Base-by-base conservation (phyloP, 1,140 invertebrate species). In the Listronotus oregonensis region DNA sequence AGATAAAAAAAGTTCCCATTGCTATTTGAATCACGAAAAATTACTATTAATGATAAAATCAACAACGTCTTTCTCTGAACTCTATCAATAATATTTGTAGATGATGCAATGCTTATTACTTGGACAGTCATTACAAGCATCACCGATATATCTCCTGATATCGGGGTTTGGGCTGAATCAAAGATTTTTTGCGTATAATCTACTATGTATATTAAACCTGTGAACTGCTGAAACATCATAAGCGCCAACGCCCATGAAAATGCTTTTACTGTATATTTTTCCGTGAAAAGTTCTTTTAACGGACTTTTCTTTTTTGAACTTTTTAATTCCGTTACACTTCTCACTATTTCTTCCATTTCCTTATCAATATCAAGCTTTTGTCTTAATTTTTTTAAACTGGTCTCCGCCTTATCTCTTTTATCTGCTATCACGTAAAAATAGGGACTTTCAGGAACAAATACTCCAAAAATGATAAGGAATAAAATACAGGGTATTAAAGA, bases 161-260 rank as follows among this genome's bases (percentile, higher is more conserved):
- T 59, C 0, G 71, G 44, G 0, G 83, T 85, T 0, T 85, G 83
- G 6, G 90, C 83, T 3, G 82, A 81, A 0, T 78, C 71, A 71
- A 90, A 93, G 72, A 91, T 94, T 0, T n/a, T 82, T 37, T 88
- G 85, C 68, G 90, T 86, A 76, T 91, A 93, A 76, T 93, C 91
- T n/a, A 93, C 83, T 3, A 95, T 87, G 1, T 89, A 88, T 75
- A 92, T 93, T 71, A 90, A 90, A 12, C 92, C 92, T 2, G 86
- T 88, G 10, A 93, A 80, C 76, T 91, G 90, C 71, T 91, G 90
- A 76, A 90, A 87, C 54, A 84, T 77, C 58, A 90, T 87, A 40
- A 94, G 78, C 0, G 85, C 83, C 57, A 88, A 0, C 85, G 87
- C 40, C 90, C 86, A 27, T 46, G 88, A 79, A 54, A 94, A 76